Conservation (phyloP, 1,140 invertebrate genomes). For the Nylanderia fulva region DNA sequence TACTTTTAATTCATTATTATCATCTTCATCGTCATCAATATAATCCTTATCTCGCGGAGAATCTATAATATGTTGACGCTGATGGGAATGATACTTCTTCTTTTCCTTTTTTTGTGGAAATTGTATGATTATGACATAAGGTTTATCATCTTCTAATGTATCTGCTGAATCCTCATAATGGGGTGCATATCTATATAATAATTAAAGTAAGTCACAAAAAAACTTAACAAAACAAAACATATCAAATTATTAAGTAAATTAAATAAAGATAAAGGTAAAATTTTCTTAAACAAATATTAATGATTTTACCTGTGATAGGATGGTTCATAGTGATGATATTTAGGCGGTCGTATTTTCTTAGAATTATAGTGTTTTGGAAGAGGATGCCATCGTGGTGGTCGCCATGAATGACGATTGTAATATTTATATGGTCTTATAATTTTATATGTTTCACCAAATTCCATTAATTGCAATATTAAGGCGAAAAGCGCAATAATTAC, state of each 20-base stretch:
- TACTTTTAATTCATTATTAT: conserved; percentile 66
- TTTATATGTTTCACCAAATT: conserved; percentile 66
- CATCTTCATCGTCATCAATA: conserved; percentile 65
- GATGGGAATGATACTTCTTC: conserved; percentile 22
- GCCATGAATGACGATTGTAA: conserved; percentile 63
- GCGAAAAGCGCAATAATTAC: conserved; percentile 53
- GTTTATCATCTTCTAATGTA: conserved; percentile 47
- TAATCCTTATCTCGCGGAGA: conserved; percentile 59
- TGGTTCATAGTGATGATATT: conserved; percentile 56
- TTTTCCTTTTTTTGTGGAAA: conserved; percentile 65
- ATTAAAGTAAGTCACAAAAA: background rate
- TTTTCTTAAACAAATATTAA: background rate
- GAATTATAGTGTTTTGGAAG: conserved; percentile 43
- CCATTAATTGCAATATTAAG: conserved; percentile 59
- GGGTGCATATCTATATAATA: conserved; percentile 45
- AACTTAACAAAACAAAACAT: background rate
- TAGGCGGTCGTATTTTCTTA: conserved; percentile 41
- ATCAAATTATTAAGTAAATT: background rate
- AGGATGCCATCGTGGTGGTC: conserved; percentile 61
- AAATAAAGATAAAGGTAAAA: too few species aligned
- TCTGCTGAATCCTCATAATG: conserved; percentile 48
- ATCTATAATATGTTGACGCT: conserved; percentile 44
- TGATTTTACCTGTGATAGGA: conserved; percentile 52
- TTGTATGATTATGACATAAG: conserved; percentile 77
- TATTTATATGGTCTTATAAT: conserved; percentile 65